Percentiles rank a stretch among this genome's conserved stretches.
Conservation (phyloP, 64 coral and sea anemone species). For the Trachythela sp. region DNA sequence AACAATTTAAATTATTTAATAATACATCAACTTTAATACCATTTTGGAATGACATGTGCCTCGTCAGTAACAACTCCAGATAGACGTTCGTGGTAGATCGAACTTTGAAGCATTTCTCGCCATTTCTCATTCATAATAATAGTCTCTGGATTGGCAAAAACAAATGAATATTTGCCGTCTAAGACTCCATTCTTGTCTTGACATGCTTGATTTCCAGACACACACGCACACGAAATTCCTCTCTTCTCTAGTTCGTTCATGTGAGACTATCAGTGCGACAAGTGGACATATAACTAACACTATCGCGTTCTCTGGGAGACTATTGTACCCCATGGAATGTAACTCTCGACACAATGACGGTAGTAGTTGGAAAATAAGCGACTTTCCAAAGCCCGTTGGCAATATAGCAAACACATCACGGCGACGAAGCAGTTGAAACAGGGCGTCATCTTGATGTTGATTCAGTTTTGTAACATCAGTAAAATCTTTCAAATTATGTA, state of each 20-base stretch:
- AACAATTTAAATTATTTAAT: not conserved
- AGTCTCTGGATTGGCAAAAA: slow-evolving; percentile 26
- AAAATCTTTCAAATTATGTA: not conserved
- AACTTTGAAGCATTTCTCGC: slow-evolving; percentile 10
- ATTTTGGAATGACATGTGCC: slow-evolving; percentile 39
- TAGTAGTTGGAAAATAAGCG: not conserved
- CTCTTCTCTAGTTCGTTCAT: slow-evolving; percentile 17
- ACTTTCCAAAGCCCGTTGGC: not conserved
- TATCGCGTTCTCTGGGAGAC: not conserved
- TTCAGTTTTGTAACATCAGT: not conserved
- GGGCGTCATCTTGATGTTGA: not conserved
- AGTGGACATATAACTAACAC: not conserved
- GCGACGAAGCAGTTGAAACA: not conserved
- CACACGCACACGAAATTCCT: slow-evolving; percentile 22
- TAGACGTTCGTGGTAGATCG: slow-evolving; percentile 5
- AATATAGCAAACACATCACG: not conserved
- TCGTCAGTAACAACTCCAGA: slow-evolving; percentile 30
- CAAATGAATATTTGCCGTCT: slow-evolving; percentile 5
- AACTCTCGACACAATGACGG: not conserved
- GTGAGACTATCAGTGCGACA: slow-evolving; percentile 25
- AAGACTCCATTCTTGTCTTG: slow-evolving; percentile 19
- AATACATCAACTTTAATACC: not conserved
- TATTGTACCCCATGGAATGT: not conserved
- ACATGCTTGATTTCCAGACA: not conserved
- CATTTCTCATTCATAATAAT: slow-evolving; percentile 25